These are phyloP conservation scores for Patiria miniata DNA, from an alignment of 35 echinoderm and acorn worm genomes.

Conservation along the genomic window DNA sequence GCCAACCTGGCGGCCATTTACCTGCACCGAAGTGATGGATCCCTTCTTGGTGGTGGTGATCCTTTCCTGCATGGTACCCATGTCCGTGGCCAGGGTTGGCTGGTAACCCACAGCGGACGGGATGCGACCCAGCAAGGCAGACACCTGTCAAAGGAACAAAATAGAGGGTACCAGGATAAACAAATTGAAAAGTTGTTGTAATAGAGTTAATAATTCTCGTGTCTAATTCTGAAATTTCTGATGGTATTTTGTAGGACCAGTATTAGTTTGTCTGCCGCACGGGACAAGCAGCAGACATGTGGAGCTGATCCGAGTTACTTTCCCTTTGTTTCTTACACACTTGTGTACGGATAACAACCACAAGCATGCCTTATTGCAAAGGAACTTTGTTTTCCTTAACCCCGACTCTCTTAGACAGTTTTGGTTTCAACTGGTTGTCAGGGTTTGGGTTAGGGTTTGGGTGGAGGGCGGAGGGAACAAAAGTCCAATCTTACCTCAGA, in stretches of 20 bases:
- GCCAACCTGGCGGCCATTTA: background rate
- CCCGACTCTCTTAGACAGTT: no score
- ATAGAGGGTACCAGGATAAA: constrained; percentile 1
- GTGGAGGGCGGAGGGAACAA: no score
- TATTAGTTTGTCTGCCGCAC: constrained; percentile 14
- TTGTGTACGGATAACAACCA: background rate
- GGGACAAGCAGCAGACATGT: background rate
- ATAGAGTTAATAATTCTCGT: no score
- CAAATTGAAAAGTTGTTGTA: background rate
- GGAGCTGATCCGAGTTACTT: background rate
- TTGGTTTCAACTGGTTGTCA: no score
- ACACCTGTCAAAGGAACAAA: constrained; percentile 50
- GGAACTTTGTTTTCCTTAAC: no score
- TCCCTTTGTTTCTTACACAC: constrained; percentile 21
- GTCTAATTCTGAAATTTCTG: no score
- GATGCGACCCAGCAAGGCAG: constrained; percentile 93
- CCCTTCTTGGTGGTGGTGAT: constrained; percentile 79
- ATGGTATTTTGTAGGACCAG: background rate
- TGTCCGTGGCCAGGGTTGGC: constrained; percentile 56
- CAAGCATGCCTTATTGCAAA: constrained; percentile 21
- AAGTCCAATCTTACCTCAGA: constrained; percentile 85
- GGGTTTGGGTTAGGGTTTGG: no score
- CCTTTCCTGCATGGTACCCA: constrained; percentile 82
- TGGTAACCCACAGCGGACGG: constrained; percentile 92
- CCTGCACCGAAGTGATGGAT: constrained; percentile 88